Percentiles rank a stretch among this genome's conserved stretches.
Evolutionary conservation across 1,140 invertebrate genomes (phyloP).

Genomic region (Vanessa tameamea): DNA sequence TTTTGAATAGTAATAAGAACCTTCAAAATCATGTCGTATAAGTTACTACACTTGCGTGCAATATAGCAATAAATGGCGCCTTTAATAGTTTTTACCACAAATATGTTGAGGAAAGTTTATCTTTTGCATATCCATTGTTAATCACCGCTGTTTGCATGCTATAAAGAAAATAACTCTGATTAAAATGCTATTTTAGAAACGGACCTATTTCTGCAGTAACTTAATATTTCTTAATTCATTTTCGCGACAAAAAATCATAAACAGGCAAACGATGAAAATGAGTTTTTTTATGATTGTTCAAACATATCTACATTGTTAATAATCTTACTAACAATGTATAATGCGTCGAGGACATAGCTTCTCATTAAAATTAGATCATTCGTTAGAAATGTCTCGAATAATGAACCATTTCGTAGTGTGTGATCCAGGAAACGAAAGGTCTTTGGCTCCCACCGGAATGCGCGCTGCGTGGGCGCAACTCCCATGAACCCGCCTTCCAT

Average conservation of each 20-base stretch:
- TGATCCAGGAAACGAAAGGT: slow-evolving; percentile 75
- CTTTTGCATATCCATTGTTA: slow-evolving; percentile 35
- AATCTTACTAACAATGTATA: neutral
- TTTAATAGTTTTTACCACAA: slow-evolving; percentile 39
- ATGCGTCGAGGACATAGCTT: neutral
- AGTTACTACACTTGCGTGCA: slow-evolving; percentile 26
- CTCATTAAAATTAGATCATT: slow-evolving; percentile 33
- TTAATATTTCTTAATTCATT: neutral
- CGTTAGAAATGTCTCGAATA: slow-evolving; percentile 36
- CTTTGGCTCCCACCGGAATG: slow-evolving; percentile 76
- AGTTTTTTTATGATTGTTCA: neutral
- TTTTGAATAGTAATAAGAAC: slow-evolving; percentile 5
- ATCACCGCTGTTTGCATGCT: slow-evolving; percentile 21
- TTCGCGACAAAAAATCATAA: neutral
- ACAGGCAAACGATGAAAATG: neutral
- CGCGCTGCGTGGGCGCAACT: slow-evolving; percentile 63
- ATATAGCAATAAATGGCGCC: slow-evolving; percentile 34
- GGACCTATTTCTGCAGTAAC: neutral
- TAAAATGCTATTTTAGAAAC: neutral
- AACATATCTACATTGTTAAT: neutral
- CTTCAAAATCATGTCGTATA: neutral
- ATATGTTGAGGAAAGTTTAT: slow-evolving; percentile 40
- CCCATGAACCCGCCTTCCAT: slow-evolving; percentile 69
- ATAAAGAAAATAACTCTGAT: slow-evolving; percentile 11
- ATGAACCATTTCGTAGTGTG: slow-evolving; percentile 50